Conservation (phyloP, 92 coral and sea anemone genomes). For the Pocillopora meandrina region DNA sequence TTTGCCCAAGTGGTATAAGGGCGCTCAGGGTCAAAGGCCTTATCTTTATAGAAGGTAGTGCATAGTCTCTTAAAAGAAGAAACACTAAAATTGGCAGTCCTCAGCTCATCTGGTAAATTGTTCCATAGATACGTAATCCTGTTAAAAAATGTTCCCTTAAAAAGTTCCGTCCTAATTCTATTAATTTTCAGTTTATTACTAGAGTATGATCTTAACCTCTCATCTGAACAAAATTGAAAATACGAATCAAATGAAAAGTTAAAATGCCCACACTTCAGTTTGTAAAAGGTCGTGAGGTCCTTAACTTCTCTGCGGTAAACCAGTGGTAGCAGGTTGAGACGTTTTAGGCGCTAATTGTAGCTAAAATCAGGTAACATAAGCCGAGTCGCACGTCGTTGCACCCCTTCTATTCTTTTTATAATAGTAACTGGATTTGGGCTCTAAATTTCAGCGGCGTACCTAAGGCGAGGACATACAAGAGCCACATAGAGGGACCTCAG, state of each 20-base stretch:
- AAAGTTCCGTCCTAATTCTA: neutral
- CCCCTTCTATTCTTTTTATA: neutral
- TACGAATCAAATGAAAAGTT: neutral
- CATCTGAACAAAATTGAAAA: neutral
- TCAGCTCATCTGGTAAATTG: neutral
- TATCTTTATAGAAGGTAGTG: neutral
- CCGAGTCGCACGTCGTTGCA: neutral
- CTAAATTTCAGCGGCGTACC: too few species aligned
- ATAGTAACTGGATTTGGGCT: too few species aligned
- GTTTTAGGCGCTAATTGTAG: neutral
- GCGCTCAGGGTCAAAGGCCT: neutral
- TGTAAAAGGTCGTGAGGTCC: neutral
- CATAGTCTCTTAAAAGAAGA: neutral
- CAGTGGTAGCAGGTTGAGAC: neutral
- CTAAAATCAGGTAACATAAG: neutral
- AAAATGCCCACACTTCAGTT: neutral
- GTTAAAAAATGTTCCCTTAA: neutral
- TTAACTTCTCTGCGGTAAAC: neutral
- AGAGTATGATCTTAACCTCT: neutral
- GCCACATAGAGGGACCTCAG: too few species aligned
- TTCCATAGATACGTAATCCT: neutral
- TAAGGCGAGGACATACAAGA: too few species aligned
- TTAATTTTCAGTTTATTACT: neutral
- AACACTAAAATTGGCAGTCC: neutral
- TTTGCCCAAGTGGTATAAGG: neutral